These are phyloP conservation scores for Caenorhabditis sinica DNA, from an alignment of 2,888 invertebrate genomes.

Conservation along the genomic window DNA sequence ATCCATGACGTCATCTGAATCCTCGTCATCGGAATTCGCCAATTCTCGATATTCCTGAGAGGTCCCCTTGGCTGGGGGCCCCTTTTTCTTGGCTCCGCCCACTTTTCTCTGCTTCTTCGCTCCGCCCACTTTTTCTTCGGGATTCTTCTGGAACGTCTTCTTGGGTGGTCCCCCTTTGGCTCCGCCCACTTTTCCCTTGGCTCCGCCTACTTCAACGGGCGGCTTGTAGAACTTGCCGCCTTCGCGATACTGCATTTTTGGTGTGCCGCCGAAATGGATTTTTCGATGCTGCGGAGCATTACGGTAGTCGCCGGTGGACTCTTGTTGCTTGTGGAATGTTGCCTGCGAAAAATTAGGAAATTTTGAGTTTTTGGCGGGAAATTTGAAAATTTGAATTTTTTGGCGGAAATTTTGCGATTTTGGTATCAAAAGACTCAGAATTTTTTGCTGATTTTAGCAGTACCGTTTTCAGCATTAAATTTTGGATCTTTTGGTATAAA, in stretches of 20 bases:
- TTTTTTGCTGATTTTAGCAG: too few relatives aligned
- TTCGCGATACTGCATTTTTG: slow-evolving; percentile 39
- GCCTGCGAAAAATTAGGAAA: slow-evolving; percentile 47
- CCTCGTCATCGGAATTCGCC: slow-evolving; percentile 58
- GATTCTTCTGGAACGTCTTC: not conserved
- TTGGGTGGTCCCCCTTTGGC: not conserved
- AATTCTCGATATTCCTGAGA: slow-evolving; percentile 53
- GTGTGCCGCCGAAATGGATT: slow-evolving; percentile 50
- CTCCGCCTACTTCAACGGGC: not conserved
- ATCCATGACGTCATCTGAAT: slow-evolving; percentile 60
- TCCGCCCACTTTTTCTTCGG: too few relatives aligned
- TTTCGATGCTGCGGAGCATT: slow-evolving; percentile 15
- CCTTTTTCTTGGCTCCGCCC: slow-evolving; percentile 15
- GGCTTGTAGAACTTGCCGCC: slow-evolving; percentile 47
- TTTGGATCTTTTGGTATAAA: too few relatives aligned
- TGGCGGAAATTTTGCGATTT: not conserved
- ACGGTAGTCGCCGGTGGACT: slow-evolving; percentile 15
- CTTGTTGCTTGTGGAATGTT: slow-evolving; percentile 21
- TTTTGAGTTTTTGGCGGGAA: not conserved
- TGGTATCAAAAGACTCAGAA: not conserved
- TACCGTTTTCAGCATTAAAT: too few relatives aligned
- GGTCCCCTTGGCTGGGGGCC: slow-evolving; percentile 56
- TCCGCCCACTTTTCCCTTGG: not conserved
- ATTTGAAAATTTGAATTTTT: too few relatives aligned
- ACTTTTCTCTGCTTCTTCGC: not conserved